A percentile compares a stretch with the other conserved stretches of the same genome.
Conservation (phyloP, 23 tunicate species). For the Trididemnum nubilum region DNA sequence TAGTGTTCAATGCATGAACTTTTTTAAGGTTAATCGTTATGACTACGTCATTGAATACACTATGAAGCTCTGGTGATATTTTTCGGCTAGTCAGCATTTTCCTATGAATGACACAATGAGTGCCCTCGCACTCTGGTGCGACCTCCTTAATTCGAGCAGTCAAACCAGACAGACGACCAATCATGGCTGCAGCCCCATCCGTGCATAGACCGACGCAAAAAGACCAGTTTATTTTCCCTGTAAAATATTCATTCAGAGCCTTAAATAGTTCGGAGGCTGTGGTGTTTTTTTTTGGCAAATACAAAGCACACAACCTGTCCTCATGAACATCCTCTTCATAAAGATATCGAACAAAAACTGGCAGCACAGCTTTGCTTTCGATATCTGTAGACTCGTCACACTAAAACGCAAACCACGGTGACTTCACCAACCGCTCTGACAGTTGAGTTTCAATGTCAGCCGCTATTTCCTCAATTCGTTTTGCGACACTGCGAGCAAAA, state of each 20-base stretch:
- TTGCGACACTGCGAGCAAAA: slow-evolving; percentile 31
- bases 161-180: slow-evolving; percentile 58
- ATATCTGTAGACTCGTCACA: slow-evolving; percentile 48
- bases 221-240: slow-evolving; percentile 40
- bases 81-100: slow-evolving; percentile 60
- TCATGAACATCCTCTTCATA: slow-evolving; percentile 21
- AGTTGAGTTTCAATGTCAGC: slow-evolving; percentile 39
- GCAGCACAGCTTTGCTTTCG: slow-evolving; percentile 13
- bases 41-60: slow-evolving; percentile 58
- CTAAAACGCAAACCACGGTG: slow-evolving; percentile 19
- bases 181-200: slow-evolving; percentile 71
- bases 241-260: slow-evolving; percentile 42
- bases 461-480: slow-evolving; percentile 30
- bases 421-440: slow-evolving; percentile 11
- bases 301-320: slow-evolving; percentile 21
- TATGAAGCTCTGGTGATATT: slow-evolving; percentile 52
- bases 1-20: slow-evolving; percentile 55
- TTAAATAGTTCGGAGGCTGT: slow-evolving; percentile 56
- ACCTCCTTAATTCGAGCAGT: slow-evolving; percentile 54
- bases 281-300: slow-evolving; percentile 41
- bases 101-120: slow-evolving; percentile 67
- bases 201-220: slow-evolving; percentile 66
- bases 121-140: slow-evolving; percentile 32
- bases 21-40: slow-evolving; percentile 46
- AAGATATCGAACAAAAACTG: slow-evolving; percentile 47